Evolutionary conservation across 2,797 vertebrate species (phyloP), one percentile per base, ranked within the genome.

Genomic region (Odontamblyopus rebecca): DNA sequence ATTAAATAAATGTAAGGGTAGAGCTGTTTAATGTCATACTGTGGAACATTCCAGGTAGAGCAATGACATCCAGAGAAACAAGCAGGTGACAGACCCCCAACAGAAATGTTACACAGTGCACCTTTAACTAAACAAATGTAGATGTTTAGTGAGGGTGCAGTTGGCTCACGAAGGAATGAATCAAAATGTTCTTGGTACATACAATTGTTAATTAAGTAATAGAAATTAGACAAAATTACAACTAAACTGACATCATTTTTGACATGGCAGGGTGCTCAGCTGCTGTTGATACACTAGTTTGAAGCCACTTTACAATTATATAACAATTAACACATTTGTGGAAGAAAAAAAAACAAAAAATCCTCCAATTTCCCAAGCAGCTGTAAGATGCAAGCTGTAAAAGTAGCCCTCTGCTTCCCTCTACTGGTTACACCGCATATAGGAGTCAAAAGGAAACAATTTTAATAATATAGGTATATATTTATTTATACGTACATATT

Each of bases 391-490:
- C 2, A 62, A 57, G 8, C 4, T 0, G 2, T 13, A 62, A 7
- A 67, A 27, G 41, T 32, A 68, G 76, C 56, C 67, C 77, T 8
- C 0, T 88, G 82, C 71, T 86, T 82, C 91, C 89, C 87, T 57
- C 90, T 92, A 77, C 75, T 85, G 90, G 35, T 50, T 6, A 1
- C 44, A 50, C 12, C 2, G 54, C 12, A 59, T 3, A 50, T 27
- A 19, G 50, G 29, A 67, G 26, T 19, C 26, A 27, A 50, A 32
- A 56, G 29, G 23, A 77, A 61, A 74, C 63, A 15, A 70, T 84
- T 75, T 92, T 94, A 94, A 94, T 93, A 94, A 94, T 94, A 94
- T 93, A 94, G 91, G 93, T 93, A 93, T 94, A 94, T 93, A 93
- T 94, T 94, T 94, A 94, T 94, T 94, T 90, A 93, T 94, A 93